Evolutionary conservation across 2,888 invertebrate species (phyloP).

Genomic region (Troilus luridus): DNA sequence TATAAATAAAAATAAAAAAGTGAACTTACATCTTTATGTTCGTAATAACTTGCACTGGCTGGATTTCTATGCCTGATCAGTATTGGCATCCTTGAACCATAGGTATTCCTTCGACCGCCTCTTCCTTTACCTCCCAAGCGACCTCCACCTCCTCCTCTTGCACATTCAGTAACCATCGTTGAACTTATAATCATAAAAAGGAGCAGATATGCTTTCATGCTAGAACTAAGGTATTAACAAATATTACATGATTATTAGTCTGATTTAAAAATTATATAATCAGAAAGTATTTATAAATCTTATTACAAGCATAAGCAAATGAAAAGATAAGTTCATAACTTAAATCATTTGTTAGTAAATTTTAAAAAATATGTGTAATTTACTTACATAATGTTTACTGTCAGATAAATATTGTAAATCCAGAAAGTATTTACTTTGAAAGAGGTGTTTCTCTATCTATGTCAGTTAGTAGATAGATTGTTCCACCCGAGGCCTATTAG

Average conservation of each 20-base stretch:
- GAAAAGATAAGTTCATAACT: not conserved
- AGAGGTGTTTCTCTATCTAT: slow-evolving; percentile 35
- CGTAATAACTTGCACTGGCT: slow-evolving; percentile 75
- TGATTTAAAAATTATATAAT: not conserved
- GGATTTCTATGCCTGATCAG: slow-evolving; percentile 74
- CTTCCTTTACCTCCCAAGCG: slow-evolving; percentile 67
- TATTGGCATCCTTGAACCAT: slow-evolving; percentile 73
- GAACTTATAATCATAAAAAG: slow-evolving; percentile 45
- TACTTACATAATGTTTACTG: slow-evolving; percentile 7
- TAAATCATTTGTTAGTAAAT: not conserved
- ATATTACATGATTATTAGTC: not conserved
- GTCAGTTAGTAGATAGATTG: slow-evolving; percentile 51
- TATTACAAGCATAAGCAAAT: not conserved
- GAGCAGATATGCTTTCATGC: slow-evolving; percentile 46
- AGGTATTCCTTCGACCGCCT: slow-evolving; percentile 70
- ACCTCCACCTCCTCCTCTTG: slow-evolving; percentile 66
- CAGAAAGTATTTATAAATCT: not conserved
- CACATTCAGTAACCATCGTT: slow-evolving; percentile 62
- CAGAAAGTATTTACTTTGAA: not conserved
- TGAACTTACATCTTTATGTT: slow-evolving; percentile 75
- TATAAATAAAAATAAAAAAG: not conserved
- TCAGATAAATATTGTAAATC: slow-evolving; percentile 10
- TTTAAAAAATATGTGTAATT: not conserved
- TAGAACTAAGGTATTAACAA: not conserved
- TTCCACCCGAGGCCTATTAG: slow-evolving; percentile 48